Conservation (phyloP, 2,797 vertebrate genomes). For the Periophthalmus magnuspinnatus region DNA sequence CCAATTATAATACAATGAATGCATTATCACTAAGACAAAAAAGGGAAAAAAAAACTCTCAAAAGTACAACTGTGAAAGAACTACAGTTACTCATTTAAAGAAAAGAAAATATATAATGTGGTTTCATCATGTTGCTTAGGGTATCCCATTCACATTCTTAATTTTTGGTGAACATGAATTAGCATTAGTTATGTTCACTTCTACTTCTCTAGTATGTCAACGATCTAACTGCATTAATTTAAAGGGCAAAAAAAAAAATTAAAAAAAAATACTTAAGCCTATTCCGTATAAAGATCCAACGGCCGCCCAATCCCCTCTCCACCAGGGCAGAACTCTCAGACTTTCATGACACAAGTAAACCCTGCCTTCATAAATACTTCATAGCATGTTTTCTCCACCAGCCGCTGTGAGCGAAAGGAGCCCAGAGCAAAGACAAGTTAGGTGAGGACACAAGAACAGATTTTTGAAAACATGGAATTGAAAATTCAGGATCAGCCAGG, state of each 20-base stretch:
- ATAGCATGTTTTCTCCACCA: constrained; percentile 43
- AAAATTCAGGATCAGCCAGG: constrained; percentile 15
- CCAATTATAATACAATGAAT: no score
- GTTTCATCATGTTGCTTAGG: no score
- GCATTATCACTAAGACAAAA: no score
- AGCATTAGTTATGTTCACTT: constrained; percentile 1
- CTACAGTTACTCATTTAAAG: no score
- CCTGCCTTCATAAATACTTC: constrained; percentile 68
- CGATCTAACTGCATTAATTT: constrained; percentile 52
- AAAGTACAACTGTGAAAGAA: no score
- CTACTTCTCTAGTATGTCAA: constrained; percentile 34
- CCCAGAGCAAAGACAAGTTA: constrained; percentile 24
- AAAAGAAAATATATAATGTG: no score
- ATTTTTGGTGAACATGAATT: no score
- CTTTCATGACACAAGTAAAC: constrained; percentile 64
- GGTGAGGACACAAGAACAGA: constrained; percentile 31
- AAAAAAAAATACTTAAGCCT: constrained; percentile 45
- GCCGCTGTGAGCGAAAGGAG: constrained; percentile 14
- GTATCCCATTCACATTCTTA: no score
- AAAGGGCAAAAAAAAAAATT: constrained; percentile 64
- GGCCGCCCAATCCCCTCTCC: constrained; percentile 35
- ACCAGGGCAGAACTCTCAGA: constrained; percentile 58
- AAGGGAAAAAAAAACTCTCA: no score
- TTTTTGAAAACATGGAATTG: constrained; percentile 37
- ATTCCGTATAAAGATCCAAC: constrained; percentile 30